Base-by-base conservation (phyloP, 2,113 vertebrate species). In the Craseonycteris thonglongyai region DNA sequence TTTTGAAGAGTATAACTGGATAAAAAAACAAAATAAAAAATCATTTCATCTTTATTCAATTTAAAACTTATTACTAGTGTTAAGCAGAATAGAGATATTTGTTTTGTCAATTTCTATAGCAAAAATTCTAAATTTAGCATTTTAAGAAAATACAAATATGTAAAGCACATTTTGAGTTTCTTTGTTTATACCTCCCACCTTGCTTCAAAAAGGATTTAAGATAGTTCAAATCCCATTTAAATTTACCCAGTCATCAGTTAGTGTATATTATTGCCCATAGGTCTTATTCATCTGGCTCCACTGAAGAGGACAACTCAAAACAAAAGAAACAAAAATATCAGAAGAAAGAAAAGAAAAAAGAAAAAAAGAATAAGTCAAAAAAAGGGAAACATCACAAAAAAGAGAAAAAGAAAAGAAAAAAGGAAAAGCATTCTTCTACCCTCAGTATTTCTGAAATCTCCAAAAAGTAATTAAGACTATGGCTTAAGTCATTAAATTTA, bases 261-360 rank as follows among this genome's bases (percentile, higher is more conserved):
- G 0, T 56, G 0, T 90, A 22, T 95, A 11, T 95, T 97, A 59
- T 93, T 97, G 75, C 90, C 21, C 49, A 28, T 95, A 99, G 98
- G 93, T 99, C 99, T 71, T 95, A 95, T 80, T 99, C 99, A n/a
- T 99, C 99, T 51, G 99, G 98, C 97, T 95, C 97, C 65, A 98
- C 98, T 16, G 99, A 99, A 85, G 99, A 99, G 3, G 98, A 98
- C 42, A 96, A 93, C 15, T 97, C 97, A 81, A 99, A 98, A 97
- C 98, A 98, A 97, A 99, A 99, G 97, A 99, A 99, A 95, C 97
- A 98, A 85, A 99, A 99, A 96, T 98, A 97, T 85, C 98, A 98
- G 78, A 99, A 99, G 97, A 99, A 99, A 98, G 99, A 99, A 97
- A 99, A 98, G 94, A 99, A 99, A 97, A 99, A 98, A 96, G 98